A percentile compares a stretch with the other conserved stretches of the same genome.
These are phyloP conservation scores for Bolinopsis microptera DNA, from an alignment of 37 sponge, comb jelly and placozoan species.

Conservation along the genomic window DNA sequence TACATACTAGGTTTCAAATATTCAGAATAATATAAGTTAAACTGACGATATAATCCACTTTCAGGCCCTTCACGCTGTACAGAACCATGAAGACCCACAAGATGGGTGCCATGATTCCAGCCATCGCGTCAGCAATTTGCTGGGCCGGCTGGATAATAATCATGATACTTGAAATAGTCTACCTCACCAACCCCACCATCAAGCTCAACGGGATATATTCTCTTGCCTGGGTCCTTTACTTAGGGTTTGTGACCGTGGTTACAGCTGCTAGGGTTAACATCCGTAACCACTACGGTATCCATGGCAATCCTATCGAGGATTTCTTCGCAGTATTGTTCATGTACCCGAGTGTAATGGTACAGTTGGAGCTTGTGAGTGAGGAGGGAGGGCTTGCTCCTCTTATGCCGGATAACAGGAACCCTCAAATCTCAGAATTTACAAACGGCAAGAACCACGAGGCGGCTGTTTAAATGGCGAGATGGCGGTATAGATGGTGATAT, in stretches of 20 bases:
- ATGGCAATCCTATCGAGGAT: constrained; percentile 53
- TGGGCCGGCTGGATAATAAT: constrained; percentile 14
- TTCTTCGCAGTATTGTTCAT: constrained; percentile 50
- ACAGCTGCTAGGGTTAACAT: neutral
- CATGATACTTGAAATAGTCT: neutral
- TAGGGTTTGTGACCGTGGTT: constrained; percentile 5
- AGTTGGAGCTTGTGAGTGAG: constrained; percentile 39
- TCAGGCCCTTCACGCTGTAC: constrained; percentile 36
- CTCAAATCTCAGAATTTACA: too few species aligned
- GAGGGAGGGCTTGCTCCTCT: neutral
- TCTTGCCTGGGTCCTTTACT: constrained; percentile 47
- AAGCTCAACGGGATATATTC: constrained; percentile 25
- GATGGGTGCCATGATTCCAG: neutral
- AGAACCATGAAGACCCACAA: neutral
- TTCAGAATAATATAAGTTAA: too few species aligned
- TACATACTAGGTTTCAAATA: too few species aligned
- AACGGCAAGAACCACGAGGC: too few species aligned
- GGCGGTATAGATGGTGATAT: too few species aligned
- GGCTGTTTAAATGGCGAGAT: too few species aligned
- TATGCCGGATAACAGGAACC: constrained; percentile 22
- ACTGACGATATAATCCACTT: too few species aligned
- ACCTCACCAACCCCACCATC: neutral
- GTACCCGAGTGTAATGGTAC: constrained; percentile 19
- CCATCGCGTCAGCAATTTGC: neutral
- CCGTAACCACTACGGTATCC: neutral